Percentiles rank a stretch among this genome's conserved stretches.
Conservation (phyloP, 2,888 invertebrate genomes). For the Leptinotarsa tumamoca region DNA sequence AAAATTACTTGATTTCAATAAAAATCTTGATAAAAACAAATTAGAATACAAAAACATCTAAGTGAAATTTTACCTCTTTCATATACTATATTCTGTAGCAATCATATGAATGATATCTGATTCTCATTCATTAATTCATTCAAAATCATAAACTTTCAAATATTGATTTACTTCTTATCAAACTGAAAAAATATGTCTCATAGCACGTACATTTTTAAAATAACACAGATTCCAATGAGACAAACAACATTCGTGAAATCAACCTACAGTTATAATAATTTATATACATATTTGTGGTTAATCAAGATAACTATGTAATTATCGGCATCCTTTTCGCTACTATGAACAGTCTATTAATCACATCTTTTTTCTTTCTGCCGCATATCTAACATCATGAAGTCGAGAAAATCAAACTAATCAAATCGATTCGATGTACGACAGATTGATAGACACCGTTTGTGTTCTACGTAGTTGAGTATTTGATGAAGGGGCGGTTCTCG, state of each 20-base stretch:
- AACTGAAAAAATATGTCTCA: too few relatives aligned
- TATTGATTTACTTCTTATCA: too few relatives aligned
- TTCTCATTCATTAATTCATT: too few relatives aligned
- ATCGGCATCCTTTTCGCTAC: neutral
- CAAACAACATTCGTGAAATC: neutral
- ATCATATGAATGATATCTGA: too few relatives aligned
- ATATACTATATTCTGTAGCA: too few relatives aligned
- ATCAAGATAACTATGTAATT: neutral
- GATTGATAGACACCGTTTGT: constrained; percentile 13
- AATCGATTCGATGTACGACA: neutral
- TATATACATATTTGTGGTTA: neutral
- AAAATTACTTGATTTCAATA: too few relatives aligned
- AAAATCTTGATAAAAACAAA: too few relatives aligned
- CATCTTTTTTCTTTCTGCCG: neutral
- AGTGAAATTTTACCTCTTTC: too few relatives aligned
- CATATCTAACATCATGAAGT: constrained; percentile 4
- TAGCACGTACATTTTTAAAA: neutral
- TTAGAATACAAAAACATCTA: too few relatives aligned
- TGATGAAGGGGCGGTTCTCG: constrained; percentile 5
- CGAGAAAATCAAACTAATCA: neutral
- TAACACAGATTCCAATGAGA: neutral
- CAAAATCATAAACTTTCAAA: too few relatives aligned
- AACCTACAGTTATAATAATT: neutral
- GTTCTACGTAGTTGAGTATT: constrained; percentile 9
- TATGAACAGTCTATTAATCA: neutral